These are phyloP conservation scores for Dasyprocta punctata DNA, from an alignment of 2,113 vertebrate species.

Conservation along the genomic window DNA sequence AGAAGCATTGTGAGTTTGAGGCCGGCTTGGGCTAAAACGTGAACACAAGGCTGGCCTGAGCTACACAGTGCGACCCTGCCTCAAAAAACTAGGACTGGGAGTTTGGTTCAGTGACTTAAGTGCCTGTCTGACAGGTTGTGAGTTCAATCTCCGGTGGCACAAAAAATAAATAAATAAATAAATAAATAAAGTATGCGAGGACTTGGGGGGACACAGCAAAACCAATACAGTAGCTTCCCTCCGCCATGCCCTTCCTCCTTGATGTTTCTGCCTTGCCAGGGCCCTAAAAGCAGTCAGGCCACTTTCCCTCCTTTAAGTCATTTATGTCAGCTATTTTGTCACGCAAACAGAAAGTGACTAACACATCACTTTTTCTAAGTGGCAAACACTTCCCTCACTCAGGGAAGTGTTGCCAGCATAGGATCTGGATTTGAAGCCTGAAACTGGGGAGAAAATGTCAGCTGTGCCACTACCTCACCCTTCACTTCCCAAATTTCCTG, in stretches of 20 bases:
- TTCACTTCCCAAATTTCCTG: neutral
- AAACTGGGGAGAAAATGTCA: neutral
- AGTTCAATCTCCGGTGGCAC: too few species aligned
- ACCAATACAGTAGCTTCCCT: too few species aligned
- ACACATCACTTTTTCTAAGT: neutral
- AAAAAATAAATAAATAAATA: too few species aligned
- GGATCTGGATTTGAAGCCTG: neutral
- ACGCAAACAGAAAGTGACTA: neutral
- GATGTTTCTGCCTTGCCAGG: neutral
- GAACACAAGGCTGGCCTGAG: too few species aligned
- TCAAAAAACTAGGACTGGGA: too few species aligned
- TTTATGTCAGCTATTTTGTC: neutral
- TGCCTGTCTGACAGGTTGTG: too few species aligned
- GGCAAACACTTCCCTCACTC: neutral
- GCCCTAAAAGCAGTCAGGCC: neutral
- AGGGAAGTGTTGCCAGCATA: neutral
- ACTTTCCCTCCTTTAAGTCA: neutral
- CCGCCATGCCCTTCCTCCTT: neutral
- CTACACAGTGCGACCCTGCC: too few species aligned
- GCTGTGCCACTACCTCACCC: neutral
- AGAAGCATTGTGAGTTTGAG: too few species aligned
- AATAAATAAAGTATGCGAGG: too few species aligned
- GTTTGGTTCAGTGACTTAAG: too few species aligned
- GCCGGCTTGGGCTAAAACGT: too few species aligned
- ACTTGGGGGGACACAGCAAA: too few species aligned